phyloP scores from a whole-genome alignment of 2,888 invertebrate species.

The Ochropleura plecta region DNA sequence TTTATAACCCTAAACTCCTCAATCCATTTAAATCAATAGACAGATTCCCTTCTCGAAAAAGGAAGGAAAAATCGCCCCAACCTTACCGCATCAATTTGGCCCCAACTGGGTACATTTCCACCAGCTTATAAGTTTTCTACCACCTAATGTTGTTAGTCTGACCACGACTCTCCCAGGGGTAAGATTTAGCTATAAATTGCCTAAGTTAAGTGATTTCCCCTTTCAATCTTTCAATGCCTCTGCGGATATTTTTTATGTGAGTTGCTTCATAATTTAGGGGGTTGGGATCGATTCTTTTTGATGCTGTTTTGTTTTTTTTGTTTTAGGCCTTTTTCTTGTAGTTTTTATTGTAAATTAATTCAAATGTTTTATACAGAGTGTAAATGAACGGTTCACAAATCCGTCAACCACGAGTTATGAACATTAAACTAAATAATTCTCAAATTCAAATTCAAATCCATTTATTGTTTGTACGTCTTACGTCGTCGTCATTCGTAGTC shows the following conservation, averaged over 20 bases:
- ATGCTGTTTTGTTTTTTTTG: constrained; percentile 31
- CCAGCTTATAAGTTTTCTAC: constrained; percentile 84
- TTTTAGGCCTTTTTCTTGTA: too few relatives aligned
- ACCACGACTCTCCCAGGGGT: constrained; percentile 87
- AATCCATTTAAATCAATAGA: constrained; percentile 68
- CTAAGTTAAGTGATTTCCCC: constrained; percentile 88
- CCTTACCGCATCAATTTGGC: constrained; percentile 62
- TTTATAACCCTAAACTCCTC: not conserved
- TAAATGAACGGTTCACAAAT: too few relatives aligned
- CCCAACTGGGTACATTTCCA: constrained; percentile 42
- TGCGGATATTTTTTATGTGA: constrained; percentile 82
- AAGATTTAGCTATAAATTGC: constrained; percentile 89
- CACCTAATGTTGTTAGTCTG: constrained; percentile 88
- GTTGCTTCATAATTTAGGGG: constrained; percentile 79
- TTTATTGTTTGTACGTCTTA: too few relatives aligned
- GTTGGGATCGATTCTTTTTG: constrained; percentile 58
- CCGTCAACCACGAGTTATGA: too few relatives aligned
- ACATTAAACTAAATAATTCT: too few relatives aligned
- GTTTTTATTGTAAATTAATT: too few relatives aligned
- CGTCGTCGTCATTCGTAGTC: too few relatives aligned
- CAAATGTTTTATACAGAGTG: too few relatives aligned
- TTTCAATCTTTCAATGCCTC: constrained; percentile 90
- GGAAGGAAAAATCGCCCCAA: constrained; percentile 74
- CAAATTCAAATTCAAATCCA: too few relatives aligned
- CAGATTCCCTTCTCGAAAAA: constrained; percentile 25